These are phyloP conservation scores for Pseudolycoriella hygida DNA, from an alignment of 2,888 invertebrate genomes.

Conservation along the genomic window DNA sequence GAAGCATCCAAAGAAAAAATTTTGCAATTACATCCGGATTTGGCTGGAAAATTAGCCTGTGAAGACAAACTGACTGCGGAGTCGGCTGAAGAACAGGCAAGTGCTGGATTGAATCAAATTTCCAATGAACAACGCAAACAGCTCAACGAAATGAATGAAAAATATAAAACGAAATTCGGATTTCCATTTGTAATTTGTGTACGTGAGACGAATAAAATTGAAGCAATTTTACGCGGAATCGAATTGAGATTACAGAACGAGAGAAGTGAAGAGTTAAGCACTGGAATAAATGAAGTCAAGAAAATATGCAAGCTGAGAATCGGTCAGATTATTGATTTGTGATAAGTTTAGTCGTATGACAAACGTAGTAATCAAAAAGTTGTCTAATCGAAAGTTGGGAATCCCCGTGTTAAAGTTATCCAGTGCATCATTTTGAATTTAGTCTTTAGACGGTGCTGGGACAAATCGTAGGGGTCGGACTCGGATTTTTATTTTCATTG, in stretches of 20 bases:
- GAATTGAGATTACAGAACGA: constrained; percentile 34
- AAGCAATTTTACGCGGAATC: constrained; percentile 38
- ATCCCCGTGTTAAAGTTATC: no score
- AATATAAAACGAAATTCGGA: constrained; percentile 42
- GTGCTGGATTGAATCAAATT: constrained; percentile 36
- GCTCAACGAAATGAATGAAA: constrained; percentile 30
- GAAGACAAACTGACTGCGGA: constrained; percentile 37
- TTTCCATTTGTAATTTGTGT: constrained; percentile 54
- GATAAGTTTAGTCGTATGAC: no score
- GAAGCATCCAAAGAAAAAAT: constrained; percentile 36
- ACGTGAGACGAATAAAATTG: constrained; percentile 37
- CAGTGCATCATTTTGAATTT: no score
- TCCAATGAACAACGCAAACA: constrained; percentile 32
- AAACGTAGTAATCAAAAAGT: no score
- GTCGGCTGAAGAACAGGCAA: constrained; percentile 37
- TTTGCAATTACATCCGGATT: constrained; percentile 43
- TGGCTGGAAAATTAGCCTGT: constrained; percentile 38
- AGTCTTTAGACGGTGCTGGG: no score
- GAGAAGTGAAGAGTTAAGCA: constrained; percentile 34
- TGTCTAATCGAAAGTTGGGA: no score
- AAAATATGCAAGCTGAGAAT: constrained; percentile 46
- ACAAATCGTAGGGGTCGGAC: no score
- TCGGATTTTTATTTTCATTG: no score
- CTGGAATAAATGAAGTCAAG: constrained; percentile 45
- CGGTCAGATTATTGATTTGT: constrained; percentile 30